Evolutionary conservation across 2,113 vertebrate species (phyloP), one percentile per base, ranked within the genome.

Genomic region (Channa maculata): DNA sequence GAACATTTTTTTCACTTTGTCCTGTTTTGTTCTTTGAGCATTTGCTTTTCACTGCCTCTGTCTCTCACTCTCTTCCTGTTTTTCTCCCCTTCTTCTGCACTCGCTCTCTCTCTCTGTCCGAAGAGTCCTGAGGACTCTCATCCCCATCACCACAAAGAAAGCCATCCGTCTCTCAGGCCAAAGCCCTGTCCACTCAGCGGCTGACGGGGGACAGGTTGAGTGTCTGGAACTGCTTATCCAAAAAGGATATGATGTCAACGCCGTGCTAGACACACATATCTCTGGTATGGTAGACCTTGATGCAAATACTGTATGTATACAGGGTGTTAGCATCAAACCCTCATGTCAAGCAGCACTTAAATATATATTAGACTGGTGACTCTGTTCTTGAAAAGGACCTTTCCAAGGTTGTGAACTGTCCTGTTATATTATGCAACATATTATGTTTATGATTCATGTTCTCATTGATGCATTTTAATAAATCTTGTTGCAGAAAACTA

Each of bases 161-260:
- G 95, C 96, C 46, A 94, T 97, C 67, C 85, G 62, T 69, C 91
- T 91, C 77, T 95, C 95, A 4, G 95, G 94, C 2, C 91, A 95
- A 72, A 95, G 88, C 58, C 95, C 95, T 2, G 49, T 97, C 71
- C 96, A 96, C 77, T 96, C 95, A 1, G 95, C 96, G 34, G 94
- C 93, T 9, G 96, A 96, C 0, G 94, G 96, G n/a, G 96, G 96
- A 44, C 96, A 94, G 4, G 82, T 77, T 0, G 92, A 95, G 74
- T 97, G 96, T 77, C 89, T 98, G 9, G 82, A 95, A 72, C 93
- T 97, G 24, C 94, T 97, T 14, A 92, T 95, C 69, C 89, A 96
- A 76, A 93, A 78, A 43, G 93, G 84, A 33, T 96, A 96, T 60
- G 90, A 96, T 55, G 94, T 97, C 83, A 96, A 95, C 3, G 54